Percentiles rank a stretch among this genome's conserved stretches.
Conservation (phyloP, 2,113 vertebrate species). For the Pipa parva region DNA sequence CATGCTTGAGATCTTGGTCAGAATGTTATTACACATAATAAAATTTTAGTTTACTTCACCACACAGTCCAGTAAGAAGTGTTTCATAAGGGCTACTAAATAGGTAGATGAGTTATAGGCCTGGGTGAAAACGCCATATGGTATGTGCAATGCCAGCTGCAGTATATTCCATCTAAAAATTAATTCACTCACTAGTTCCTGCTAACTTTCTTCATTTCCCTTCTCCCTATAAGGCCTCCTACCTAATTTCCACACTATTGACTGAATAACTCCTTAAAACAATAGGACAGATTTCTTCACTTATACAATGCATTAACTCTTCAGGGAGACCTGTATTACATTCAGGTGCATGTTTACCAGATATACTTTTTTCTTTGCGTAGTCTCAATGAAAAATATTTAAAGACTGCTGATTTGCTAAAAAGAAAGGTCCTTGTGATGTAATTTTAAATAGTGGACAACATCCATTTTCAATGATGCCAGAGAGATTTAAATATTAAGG, state of each 20-base stretch:
- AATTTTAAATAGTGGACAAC: no score
- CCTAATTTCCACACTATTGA: constrained; percentile 36
- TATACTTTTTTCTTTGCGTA: no score
- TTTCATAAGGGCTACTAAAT: constrained; percentile 44
- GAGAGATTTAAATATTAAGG: no score
- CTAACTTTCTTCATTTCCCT: constrained; percentile 43
- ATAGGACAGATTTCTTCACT: not conserved
- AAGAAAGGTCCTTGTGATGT: no score
- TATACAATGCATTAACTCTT: not conserved
- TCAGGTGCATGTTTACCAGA: no score
- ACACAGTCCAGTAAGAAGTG: constrained; percentile 42
- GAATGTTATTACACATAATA: constrained; percentile 43
- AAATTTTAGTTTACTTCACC: constrained; percentile 42
- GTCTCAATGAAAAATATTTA: no score
- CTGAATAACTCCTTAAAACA: constrained; percentile 28
- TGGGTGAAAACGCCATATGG: constrained; percentile 38
- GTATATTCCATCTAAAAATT: constrained; percentile 35
- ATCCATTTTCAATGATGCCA: no score
- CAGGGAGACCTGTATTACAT: no score
- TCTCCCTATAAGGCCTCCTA: constrained; percentile 34
- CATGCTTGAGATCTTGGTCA: constrained; percentile 37
- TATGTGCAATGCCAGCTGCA: constrained; percentile 33
- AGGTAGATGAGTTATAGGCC: constrained; percentile 41
- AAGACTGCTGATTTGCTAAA: no score
- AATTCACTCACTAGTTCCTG: constrained; percentile 39